Evolutionary conservation across 2,888 invertebrate genomes (phyloP).

Genomic region (Nomada lathburiana): DNA sequence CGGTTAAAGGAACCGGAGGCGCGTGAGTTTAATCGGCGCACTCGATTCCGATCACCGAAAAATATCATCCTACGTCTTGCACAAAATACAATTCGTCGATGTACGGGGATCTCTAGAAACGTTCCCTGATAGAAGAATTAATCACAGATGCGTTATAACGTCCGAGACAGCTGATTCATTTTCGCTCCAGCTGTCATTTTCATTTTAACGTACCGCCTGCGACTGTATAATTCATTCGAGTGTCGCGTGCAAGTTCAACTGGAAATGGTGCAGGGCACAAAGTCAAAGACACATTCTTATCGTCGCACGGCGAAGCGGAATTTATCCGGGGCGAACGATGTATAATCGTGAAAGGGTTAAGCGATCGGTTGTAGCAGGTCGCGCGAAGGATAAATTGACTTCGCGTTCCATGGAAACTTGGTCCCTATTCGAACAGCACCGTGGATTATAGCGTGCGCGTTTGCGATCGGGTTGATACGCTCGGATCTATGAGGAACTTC

Average conservation of each 20-base stretch:
- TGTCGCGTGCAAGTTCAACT: background rate
- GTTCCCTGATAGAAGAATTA: too few species aligned
- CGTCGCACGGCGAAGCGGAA: background rate
- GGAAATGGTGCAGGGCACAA: background rate
- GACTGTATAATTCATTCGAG: background rate
- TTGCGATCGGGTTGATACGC: conserved; percentile 19
- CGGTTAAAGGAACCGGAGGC: too few species aligned
- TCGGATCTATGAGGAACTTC: conserved; percentile 22
- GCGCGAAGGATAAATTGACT: conserved; percentile 47
- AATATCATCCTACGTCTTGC: too few species aligned
- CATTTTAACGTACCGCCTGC: background rate
- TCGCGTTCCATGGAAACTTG: conserved; percentile 39
- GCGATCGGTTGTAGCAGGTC: conserved; percentile 22
- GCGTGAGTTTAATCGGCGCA: too few species aligned
- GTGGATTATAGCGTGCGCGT: conserved; percentile 3
- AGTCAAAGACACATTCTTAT: background rate
- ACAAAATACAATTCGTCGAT: too few species aligned
- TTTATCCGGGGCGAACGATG: conserved; percentile 10
- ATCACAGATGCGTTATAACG: too few species aligned
- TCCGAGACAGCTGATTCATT: too few species aligned
- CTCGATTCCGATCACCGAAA: too few species aligned
- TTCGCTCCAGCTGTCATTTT: too few species aligned
- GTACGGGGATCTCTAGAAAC: too few species aligned
- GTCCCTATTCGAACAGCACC: conserved; percentile 18
- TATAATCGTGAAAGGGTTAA: conserved; percentile 27